These are phyloP conservation scores for Dryocosmus kuriphilus DNA, from an alignment of 2,888 invertebrate genomes.

Conservation along the genomic window DNA sequence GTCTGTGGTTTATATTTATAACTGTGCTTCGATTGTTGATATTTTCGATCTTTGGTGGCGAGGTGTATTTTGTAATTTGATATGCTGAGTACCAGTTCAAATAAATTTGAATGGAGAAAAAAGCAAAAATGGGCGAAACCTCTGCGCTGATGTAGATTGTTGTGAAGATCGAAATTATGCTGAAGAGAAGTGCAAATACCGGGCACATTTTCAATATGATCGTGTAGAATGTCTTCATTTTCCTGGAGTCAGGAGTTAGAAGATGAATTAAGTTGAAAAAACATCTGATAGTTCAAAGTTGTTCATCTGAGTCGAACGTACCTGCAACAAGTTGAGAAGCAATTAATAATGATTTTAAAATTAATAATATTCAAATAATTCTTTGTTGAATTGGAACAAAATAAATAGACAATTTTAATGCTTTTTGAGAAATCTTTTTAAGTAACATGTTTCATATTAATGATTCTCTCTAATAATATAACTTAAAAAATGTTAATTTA, in stretches of 20 bases:
- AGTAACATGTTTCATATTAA: too few species aligned
- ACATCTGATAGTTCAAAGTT: background rate
- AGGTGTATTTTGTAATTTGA: slow-evolving; percentile 60
- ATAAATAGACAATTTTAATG: too few species aligned
- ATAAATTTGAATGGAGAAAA: slow-evolving; percentile 67
- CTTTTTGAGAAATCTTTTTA: too few species aligned
- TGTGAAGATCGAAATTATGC: slow-evolving; percentile 60
- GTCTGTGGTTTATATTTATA: slow-evolving; percentile 40
- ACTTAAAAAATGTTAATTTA: too few species aligned
- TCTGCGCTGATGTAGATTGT: slow-evolving; percentile 65
- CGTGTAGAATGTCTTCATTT: slow-evolving; percentile 45
- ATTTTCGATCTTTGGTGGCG: slow-evolving; percentile 42
- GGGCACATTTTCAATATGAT: slow-evolving; percentile 61
- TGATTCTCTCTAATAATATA: too few species aligned
- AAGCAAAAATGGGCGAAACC: slow-evolving; percentile 62
- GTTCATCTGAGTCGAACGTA: background rate
- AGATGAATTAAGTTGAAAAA: background rate
- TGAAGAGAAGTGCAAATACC: slow-evolving; percentile 61
- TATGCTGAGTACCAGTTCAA: slow-evolving; percentile 70
- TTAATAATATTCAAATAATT: too few species aligned
- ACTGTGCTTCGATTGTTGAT: slow-evolving; percentile 48
- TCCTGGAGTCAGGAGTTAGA: background rate
- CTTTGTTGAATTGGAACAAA: too few species aligned
- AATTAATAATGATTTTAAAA: background rate
- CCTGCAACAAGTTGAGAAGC: background rate